Evolutionary conservation across 2,797 vertebrate species (phyloP), one percentile per base, ranked within the genome.

Genomic region (Nannoperca australis): DNA sequence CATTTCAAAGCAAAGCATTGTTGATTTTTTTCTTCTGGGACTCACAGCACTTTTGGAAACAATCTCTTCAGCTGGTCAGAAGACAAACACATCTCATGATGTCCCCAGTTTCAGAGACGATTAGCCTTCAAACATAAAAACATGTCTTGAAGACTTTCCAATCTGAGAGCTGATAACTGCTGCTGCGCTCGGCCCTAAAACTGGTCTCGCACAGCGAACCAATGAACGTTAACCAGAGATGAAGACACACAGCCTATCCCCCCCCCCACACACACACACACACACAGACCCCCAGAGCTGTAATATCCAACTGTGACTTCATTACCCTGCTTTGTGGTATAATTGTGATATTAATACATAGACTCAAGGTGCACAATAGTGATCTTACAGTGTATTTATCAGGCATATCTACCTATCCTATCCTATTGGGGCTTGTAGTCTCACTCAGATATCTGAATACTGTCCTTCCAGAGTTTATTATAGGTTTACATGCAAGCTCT

Each of bases 251-350:
- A 32, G 30, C 38, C 24, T 13, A 44, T 20, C 34, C 10, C 7
- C 51, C 47, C 34, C 7, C 34, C 7, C 34, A 34, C 34, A 55
- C 36, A 53, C 58, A 55, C 34, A 70, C 40, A 54, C 44, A 32
- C n/a, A 44, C 18, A 17, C 34, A 34, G 59, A 68, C 34, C 34
- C 34, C 34, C 34, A 38, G 53, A 70, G 36, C 60, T 64, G 59
- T 6, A 54, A 76, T 2, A 63, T 61, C 69, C 74, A 53, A 22
- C 80, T 78, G 75, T 56, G 67, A 60, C 30, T 79, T 72, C 59
- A 75, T 83, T 63, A 66, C 54, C 59, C 38, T 58, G 61, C 59
- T 53, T 56, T 63, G 38, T 72, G 77, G 60, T 60, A 59, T 80
- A 70, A 38, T 22, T 68, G 40, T 65, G 36, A 66, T 38, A 20